Conservation (phyloP, 1,140 invertebrate genomes). For the Zaprionus africanus region DNA sequence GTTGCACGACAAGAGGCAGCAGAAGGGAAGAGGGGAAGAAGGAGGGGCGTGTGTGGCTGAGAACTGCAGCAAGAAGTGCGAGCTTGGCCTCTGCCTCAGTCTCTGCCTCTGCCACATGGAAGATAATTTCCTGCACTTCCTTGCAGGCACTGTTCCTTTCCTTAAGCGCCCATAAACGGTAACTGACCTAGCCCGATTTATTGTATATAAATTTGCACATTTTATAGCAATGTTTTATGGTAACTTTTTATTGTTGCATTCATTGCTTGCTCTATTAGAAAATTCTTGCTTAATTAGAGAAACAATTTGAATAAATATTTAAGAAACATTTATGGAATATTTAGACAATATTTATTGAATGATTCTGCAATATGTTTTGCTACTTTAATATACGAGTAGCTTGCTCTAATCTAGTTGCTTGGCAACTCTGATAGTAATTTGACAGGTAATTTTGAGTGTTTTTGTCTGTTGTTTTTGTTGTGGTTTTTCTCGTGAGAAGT, state of each 20-base stretch:
- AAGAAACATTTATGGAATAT: neutral
- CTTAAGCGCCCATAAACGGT: neutral
- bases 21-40: slow-evolving; percentile 15
- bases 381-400: neutral
- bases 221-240: neutral
- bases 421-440: neutral
- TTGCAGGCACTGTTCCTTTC: slow-evolving; percentile 7
- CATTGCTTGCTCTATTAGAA: neutral
- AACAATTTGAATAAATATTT: too few relatives aligned
- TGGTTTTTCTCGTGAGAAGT: too few relatives aligned
- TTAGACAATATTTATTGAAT: neutral
- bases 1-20: slow-evolving; percentile 60
- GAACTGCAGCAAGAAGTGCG: slow-evolving; percentile 1
- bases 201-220: slow-evolving; percentile 6
- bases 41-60: neutral
- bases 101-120: slow-evolving; percentile 43
- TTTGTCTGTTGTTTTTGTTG: neutral
- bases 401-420: neutral
- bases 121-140: slow-evolving; percentile 64
- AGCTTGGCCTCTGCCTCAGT: neutral
- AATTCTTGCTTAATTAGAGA: neutral
- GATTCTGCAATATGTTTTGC: neutral
- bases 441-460: rapidly evolving
- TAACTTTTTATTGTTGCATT: neutral
- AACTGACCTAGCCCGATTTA: slow-evolving; percentile 1